Percentiles rank a stretch among this genome's conserved stretches.
These are phyloP conservation scores for Mesorhabditis spiculigera DNA, from an alignment of 2,888 invertebrate species.

Conservation along the genomic window DNA sequence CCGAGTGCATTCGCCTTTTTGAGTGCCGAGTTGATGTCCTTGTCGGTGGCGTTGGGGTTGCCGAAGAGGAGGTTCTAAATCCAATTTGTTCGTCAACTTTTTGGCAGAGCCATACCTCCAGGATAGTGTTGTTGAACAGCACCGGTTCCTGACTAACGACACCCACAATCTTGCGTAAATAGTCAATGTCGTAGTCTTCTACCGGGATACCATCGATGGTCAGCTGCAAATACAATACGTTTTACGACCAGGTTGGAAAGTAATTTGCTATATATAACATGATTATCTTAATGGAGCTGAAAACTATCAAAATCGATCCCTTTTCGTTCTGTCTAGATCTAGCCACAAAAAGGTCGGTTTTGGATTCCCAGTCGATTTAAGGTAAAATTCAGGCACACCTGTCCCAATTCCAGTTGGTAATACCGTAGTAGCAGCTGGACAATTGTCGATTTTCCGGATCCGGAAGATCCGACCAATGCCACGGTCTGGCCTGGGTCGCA, in stretches of 20 bases:
- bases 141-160: constrained; percentile 65
- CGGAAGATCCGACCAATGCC: constrained; percentile 60
- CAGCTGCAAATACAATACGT: constrained; percentile 45
- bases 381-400: constrained; percentile 12
- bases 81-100: background rate
- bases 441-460: constrained; percentile 61
- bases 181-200: constrained; percentile 61
- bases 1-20: constrained; percentile 60
- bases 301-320: too few relatives aligned
- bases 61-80: constrained; percentile 57
- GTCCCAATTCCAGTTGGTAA: constrained; percentile 58
- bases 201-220: constrained; percentile 61
- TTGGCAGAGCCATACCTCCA: constrained; percentile 53
- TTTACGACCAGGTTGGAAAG: too few relatives aligned
- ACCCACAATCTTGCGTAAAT: constrained; percentile 60
- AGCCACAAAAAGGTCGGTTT: too few relatives aligned
- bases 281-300: too few relatives aligned
- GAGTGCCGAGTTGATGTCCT: constrained; percentile 40
- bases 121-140: constrained; percentile 64
- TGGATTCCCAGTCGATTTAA: too few relatives aligned
- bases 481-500: constrained; percentile 42
- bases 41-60: constrained; percentile 39
- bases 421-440: constrained; percentile 61
- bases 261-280: too few relatives aligned
- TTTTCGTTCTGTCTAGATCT: too few relatives aligned